phyloP scores from a whole-genome alignment of 2,888 invertebrate species.

The Macaria liturata region DNA sequence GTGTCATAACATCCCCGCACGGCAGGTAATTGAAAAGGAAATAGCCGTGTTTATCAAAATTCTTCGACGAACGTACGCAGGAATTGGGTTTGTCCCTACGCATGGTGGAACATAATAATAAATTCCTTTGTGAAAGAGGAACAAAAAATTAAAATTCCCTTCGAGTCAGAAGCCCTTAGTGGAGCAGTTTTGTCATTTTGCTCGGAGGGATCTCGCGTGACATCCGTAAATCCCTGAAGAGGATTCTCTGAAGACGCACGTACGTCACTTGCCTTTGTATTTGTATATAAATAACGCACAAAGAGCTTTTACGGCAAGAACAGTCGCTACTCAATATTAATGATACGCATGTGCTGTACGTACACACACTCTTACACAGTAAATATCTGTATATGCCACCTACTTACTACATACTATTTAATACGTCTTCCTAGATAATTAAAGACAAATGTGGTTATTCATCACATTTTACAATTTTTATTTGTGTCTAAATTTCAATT shows the following conservation, averaged over 20 bases:
- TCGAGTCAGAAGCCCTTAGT: conserved; percentile 61
- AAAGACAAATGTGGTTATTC: too few species aligned
- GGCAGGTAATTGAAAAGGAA: conserved; percentile 56
- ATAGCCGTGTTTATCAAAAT: conserved; percentile 58
- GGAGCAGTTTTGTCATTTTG: conserved; percentile 71
- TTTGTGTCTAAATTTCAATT: too few species aligned
- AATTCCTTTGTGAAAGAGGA: conserved; percentile 74
- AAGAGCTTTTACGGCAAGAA: conserved; percentile 22
- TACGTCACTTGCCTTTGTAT: conserved; percentile 38
- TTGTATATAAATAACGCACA: conserved; percentile 31
- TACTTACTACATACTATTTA: too few species aligned
- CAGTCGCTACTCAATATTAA: conserved; percentile 14
- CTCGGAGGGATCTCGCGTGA: conserved; percentile 63
- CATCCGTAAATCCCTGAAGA: conserved; percentile 60
- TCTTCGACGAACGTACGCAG: conserved; percentile 58
- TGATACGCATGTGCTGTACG: not conserved
- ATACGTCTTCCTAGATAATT: too few species aligned
- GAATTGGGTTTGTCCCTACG: conserved; percentile 55
- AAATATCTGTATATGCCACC: too few species aligned
- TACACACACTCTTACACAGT: too few species aligned
- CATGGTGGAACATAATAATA: conserved; percentile 71
- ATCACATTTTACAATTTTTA: too few species aligned
- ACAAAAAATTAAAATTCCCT: conserved; percentile 76
- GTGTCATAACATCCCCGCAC: conserved; percentile 43
- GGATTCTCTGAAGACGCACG: conserved; percentile 26